Base-by-base conservation (phyloP, 1,140 invertebrate genomes). In the Aricia agestis region DNA sequence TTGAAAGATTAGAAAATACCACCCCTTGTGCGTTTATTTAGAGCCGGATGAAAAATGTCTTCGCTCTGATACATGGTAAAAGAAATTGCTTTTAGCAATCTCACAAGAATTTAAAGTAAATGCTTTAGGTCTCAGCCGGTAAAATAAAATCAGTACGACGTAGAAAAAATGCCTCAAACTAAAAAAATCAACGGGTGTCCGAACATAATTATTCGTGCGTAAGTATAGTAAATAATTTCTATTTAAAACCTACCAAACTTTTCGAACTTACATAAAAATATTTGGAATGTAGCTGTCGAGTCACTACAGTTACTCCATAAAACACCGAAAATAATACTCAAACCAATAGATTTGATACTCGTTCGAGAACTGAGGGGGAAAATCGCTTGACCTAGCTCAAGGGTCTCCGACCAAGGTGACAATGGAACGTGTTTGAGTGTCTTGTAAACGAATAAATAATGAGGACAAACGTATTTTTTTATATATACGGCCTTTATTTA, bases 361-460 rank as follows among this genome's bases (percentile, higher is more conserved):
- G 45, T 52, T 52, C 45, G 11, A 4, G 45, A 52, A 13, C 1
- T 52, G 10, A 63, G 10, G 17, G 3, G 59, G 19, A 17, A 19
- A 63, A 63, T 63, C 59, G 17, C 59, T 63, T 63, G 59, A 63
- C 59, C 17, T 25, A 17, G 10, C 18, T 19, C 17, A 25, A 63
- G 59, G 59, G 59, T 63, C 59, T 63, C 59, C 18, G 10, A 7
- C 59, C 59, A 63, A 63, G 59, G 59, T 19, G 11, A 63, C 59
- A 19, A 63, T 25, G 59, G 19, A 63, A 63, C 17, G 59, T 63
- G 17, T 63, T 4, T 25, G 18, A 63, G 59, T 63, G 59, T 63
- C 59, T 63, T 25, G 17, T 19, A 63, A 19, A 63, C 59, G 59
- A 63, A 63, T 63, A 63, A 63, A 11, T 63, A 63, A 63, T 63